A percentile compares a stretch with the other conserved stretches of the same genome.
Conservation (phyloP, 2,113 vertebrate species). For the Stictonetta naevosa region DNA sequence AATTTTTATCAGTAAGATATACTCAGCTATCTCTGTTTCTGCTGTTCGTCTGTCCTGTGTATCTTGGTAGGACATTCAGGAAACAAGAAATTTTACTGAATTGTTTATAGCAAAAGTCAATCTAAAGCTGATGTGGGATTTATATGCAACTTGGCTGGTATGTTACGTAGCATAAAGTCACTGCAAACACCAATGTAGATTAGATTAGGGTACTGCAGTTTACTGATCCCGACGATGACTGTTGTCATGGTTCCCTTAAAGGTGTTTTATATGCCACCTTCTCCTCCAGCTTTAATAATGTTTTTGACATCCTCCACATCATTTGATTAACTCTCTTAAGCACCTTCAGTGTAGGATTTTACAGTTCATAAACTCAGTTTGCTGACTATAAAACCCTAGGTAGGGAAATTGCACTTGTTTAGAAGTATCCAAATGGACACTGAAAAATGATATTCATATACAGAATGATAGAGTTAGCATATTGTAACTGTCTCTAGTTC, state of each 20-base stretch:
- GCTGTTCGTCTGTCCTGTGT: background rate
- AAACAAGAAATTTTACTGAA: slow-evolving; percentile 20
- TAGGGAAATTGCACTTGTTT: background rate
- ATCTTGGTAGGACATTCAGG: background rate
- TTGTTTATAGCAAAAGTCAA: slow-evolving; percentile 25
- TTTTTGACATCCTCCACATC: slow-evolving; percentile 5
- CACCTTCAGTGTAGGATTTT: background rate
- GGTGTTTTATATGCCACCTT: background rate
- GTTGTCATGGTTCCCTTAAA: background rate
- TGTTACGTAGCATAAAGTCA: background rate
- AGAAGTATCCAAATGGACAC: background rate
- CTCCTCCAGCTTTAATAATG: background rate
- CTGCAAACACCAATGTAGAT: background rate
- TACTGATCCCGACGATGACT: background rate
- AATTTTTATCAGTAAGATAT: background rate
- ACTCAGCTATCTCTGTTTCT: background rate
- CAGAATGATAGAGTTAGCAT: background rate
- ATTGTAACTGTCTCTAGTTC: background rate
- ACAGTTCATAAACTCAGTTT: background rate
- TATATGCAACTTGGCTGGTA: slow-evolving; percentile 6
- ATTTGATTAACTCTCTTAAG: background rate
- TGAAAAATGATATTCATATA: background rate
- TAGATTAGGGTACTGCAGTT: slow-evolving; percentile 3
- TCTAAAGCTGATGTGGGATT: slow-evolving; percentile 18
- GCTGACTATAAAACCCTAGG: background rate